A percentile compares a stretch with the other conserved stretches of the same genome.
Evolutionary conservation across 2,113 vertebrate species (phyloP).

Genomic region (Junco hyemalis): DNA sequence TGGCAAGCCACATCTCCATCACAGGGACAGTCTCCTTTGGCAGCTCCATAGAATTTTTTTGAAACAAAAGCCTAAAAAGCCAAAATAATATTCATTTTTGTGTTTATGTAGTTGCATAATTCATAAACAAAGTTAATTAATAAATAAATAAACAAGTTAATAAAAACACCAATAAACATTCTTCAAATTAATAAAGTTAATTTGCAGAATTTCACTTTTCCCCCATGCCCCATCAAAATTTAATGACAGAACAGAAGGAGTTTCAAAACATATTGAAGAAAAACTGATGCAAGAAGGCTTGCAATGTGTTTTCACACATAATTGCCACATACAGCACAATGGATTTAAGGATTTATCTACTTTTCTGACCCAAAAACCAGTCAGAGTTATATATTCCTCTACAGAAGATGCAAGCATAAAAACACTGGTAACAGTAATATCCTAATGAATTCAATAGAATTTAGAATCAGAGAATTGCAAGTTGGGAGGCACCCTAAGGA

Average conservation of each 20-base stretch:
- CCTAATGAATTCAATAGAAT: background rate
- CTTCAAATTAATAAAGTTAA: background rate
- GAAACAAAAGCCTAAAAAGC: background rate
- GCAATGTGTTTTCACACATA: background rate
- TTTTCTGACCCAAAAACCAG: background rate
- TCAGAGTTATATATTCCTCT: background rate
- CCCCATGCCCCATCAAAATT: background rate
- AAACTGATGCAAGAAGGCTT: background rate
- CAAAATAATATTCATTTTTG: background rate
- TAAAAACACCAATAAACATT: background rate
- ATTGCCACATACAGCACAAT: background rate
- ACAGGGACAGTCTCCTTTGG: background rate
- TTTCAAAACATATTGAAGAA: background rate
- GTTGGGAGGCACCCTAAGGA: background rate
- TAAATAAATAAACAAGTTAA: background rate
- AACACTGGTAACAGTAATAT: background rate
- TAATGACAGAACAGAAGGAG: background rate
- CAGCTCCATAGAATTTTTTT: background rate
- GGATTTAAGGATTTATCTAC: background rate
- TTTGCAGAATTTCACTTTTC: background rate
- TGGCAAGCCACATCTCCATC: accelerated
- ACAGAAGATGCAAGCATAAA: background rate
- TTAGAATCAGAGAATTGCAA: background rate
- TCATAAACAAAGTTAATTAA: background rate
- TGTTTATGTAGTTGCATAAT: background rate